Percentiles rank a stretch among this genome's conserved stretches.
phyloP scores from a whole-genome alignment of 2,113 vertebrate species.

The Xenopus laevis region DNA sequence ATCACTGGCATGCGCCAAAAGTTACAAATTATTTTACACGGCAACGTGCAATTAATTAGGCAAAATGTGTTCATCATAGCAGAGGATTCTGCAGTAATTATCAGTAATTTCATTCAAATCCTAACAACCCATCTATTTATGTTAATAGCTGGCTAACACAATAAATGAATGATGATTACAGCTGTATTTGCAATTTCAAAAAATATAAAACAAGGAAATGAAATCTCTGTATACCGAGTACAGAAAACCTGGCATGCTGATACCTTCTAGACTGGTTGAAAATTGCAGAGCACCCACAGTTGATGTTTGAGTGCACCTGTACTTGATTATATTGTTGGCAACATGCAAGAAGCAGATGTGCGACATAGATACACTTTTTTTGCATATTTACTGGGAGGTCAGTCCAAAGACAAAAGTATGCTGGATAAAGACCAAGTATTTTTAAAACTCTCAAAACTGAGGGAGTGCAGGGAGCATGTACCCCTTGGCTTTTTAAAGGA shows the following conservation, averaged over 20 bases:
- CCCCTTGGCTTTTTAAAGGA: too few relatives aligned
- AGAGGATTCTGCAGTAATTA: conserved; percentile 3
- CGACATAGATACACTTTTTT: neutral
- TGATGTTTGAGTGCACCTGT: conserved; percentile 2
- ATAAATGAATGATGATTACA: too few relatives aligned
- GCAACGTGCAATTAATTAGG: neutral
- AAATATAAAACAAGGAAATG: neutral
- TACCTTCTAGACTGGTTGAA: neutral
- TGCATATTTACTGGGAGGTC: neutral
- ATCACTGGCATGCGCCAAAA: neutral
- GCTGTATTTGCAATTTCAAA: neutral
- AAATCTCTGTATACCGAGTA: neutral
- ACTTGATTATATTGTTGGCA: conserved; percentile 8
- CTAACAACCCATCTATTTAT: too few relatives aligned
- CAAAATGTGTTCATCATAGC: neutral
- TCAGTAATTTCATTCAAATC: neutral
- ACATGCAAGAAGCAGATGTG: neutral
- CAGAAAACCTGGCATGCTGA: too few relatives aligned
- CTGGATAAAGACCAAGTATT: too few relatives aligned
- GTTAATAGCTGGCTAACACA: too few relatives aligned
- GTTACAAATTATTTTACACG: neutral
- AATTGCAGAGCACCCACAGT: neutral
- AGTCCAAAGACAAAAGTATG: neutral
- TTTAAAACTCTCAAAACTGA: too few relatives aligned
- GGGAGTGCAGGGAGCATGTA: too few relatives aligned